Evolutionary conservation across 2,797 vertebrate species (phyloP), one percentile per base, ranked within the genome.

Genomic region (Periparus ater): DNA sequence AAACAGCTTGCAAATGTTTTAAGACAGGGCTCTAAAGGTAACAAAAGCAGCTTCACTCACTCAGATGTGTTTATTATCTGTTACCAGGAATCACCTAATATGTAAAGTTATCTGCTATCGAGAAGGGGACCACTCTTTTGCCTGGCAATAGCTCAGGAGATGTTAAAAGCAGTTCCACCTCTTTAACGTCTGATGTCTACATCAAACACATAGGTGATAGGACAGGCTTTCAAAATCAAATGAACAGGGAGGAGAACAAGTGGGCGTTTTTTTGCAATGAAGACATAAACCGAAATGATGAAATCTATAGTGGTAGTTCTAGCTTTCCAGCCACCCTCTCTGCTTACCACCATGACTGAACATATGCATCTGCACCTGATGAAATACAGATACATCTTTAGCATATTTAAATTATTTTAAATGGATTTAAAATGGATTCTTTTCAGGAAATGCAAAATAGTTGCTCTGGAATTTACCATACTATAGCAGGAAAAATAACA

Each of bases 171-270:
- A 58, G 47, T 88, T 93, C 81, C 70, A 91, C 78, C 81, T 95
- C 79, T 94, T 87, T 88, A 85, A 89, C 15, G 5, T 88, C 86
- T 94, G 96, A 97, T 87, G 92, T 96, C 83, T 93, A 96, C 89
- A 97, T 97, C 91, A 96, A 95, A 97, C 20, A 2, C 68, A 72
- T 19, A 90, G 74, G 77, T 91, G 91, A 91, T 30, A 74, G 82
- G 89, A 92, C 21, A 89, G 87, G 45, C 57, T 97, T 97, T 96
- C 94, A 95, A 93, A 97, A 96, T 83, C 90, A 96, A 96, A 97
- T 89, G 34, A 94, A 79, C 13, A 94, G 78, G 91, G 94, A 95
- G 93, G 91, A 96, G 92, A 96, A 68, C 54, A 93, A 93, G 81
- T 93, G 80, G 94, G 91, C 5, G 66, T 90, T 93, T 96, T 96